phyloP scores from a whole-genome alignment of 2,113 vertebrate species.

The Labeo catla region DNA sequence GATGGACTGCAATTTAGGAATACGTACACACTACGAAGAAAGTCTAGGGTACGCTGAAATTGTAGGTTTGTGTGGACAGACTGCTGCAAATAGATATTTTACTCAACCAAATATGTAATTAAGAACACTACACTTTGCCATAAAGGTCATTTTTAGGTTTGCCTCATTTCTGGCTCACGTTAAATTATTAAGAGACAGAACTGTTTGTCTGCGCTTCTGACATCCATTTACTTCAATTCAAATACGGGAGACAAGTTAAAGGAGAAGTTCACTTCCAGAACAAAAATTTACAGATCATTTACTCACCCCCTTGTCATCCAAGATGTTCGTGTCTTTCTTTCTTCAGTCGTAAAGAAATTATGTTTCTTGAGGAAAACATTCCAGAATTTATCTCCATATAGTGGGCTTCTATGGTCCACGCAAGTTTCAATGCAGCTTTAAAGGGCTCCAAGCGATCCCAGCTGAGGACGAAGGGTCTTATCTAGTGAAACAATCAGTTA shows the following conservation, averaged over 20 bases:
- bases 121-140: constrained; percentile 53
- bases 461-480: too few species aligned
- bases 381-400: too few species aligned
- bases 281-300: too few species aligned
- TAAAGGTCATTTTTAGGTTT: constrained; percentile 59
- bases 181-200: constrained; percentile 50
- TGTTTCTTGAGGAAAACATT: too few species aligned
- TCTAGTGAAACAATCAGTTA: too few species aligned
- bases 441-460: too few species aligned
- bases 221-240: not conserved
- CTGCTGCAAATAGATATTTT: constrained; percentile 57
- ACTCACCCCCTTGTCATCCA: too few species aligned
- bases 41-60: constrained; percentile 47
- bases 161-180: constrained; percentile 55
- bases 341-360: too few species aligned
- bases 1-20: constrained; percentile 17
- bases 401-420: too few species aligned
- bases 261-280: too few species aligned
- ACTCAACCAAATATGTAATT: constrained; percentile 64
- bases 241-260: not conserved
- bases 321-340: too few species aligned
- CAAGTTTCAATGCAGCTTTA: too few species aligned
- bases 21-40: constrained; percentile 41
- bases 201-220: not conserved
- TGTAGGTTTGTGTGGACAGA: constrained; percentile 48